Base-by-base conservation (phyloP, 2,797 vertebrate species). In the Lithobates pipiens region DNA sequence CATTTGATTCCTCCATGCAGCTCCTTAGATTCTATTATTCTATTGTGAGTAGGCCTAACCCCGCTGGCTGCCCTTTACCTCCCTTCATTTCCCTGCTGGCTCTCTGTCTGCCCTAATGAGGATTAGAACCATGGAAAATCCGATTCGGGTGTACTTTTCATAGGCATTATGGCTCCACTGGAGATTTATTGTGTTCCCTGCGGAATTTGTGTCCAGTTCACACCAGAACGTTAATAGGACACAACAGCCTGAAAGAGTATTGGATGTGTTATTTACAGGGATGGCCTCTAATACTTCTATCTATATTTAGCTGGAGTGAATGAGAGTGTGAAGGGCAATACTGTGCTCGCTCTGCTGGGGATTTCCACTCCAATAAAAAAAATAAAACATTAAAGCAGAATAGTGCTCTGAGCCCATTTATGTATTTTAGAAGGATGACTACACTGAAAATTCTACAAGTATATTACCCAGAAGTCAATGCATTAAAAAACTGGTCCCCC, bases 101-200 rank as follows among this genome's bases (percentile, higher is more conserved):
- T 5, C 50, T 23, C 15, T 21, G 65, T 78, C 61, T 78, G 27
- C 65, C 42, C n/a, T 78, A 78, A 78, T 67, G 21, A 68, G 46
- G 29, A 57, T 23, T 10, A 36, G 61, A 36, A 57, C 34, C 75
- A 61, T n/a, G 25, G 50, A 76, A 23, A 76, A 34, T 32, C 54
- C 11, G n/a, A 32, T 44, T 68, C 25, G 46, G 77, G 25, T 27
- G 36, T 46, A 79, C 39, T 79, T 69, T 68, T 44, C 77, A 69
- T 65, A 27, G 63, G 11, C 15, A 11, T 67, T 16, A 39, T 44
- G 61, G 39, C 44, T 32, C 16, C 29, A 5, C 16, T 27, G 25
- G 39, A 32, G 34, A 68, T 68, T 68, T 67, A 78, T 77, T 67
- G 11, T 65, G n/a, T 39, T 46, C 76, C 39, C 63, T 61, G 75